These are phyloP conservation scores for Alcis repandata DNA, from an alignment of 2,888 invertebrate species.

Conservation along the genomic window DNA sequence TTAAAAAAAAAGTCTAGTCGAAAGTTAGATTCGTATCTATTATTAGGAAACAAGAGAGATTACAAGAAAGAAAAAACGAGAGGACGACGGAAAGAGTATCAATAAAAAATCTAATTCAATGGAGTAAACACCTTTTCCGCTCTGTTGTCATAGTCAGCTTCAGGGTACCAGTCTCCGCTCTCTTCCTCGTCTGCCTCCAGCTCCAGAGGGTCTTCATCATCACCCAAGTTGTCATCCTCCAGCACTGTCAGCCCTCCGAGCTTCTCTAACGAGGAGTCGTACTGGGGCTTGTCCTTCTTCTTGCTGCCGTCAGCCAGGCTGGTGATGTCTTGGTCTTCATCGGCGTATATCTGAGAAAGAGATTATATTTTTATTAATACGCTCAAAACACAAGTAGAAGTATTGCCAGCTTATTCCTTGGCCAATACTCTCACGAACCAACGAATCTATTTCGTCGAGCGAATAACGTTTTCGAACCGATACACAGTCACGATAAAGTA, in stretches of 20 bases:
- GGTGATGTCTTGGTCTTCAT: conserved; percentile 69
- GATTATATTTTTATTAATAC: neutral
- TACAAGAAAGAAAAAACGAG: neutral
- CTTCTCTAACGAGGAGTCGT: conserved; percentile 70
- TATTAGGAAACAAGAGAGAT: too few species aligned
- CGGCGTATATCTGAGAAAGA: conserved; percentile 73
- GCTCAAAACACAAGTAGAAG: neutral
- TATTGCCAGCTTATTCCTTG: too few species aligned
- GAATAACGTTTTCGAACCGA: too few species aligned
- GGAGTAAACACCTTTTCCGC: conserved; percentile 62
- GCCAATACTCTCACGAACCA: too few species aligned
- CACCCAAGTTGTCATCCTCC: conserved; percentile 71
- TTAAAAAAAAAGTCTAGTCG: too few species aligned
- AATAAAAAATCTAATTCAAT: too few species aligned
- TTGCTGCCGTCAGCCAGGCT: conserved; percentile 50
- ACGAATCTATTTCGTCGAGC: too few species aligned
- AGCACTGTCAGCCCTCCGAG: conserved; percentile 74
- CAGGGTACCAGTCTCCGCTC: conserved; percentile 76
- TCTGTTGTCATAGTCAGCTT: conserved; percentile 68
- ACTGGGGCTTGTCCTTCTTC: conserved; percentile 54
- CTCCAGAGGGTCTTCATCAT: conserved; percentile 72
- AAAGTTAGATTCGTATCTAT: too few species aligned
- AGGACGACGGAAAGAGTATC: too few species aligned
- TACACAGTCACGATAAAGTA: too few species aligned
- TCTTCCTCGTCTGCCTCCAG: conserved; percentile 71